phyloP scores from a whole-genome alignment of 2,113 vertebrate species.

The Rhinogobius similis region DNA sequence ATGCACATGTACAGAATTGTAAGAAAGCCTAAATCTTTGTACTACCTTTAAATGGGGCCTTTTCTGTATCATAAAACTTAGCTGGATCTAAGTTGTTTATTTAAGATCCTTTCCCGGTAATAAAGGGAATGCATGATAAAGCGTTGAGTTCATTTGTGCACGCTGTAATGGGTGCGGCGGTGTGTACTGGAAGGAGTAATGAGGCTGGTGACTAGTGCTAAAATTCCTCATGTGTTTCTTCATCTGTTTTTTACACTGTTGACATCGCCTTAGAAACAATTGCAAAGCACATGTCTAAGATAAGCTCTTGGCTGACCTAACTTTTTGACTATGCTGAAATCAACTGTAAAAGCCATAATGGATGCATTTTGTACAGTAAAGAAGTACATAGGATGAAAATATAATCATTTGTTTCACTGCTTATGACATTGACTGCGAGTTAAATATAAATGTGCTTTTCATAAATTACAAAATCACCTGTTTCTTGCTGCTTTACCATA shows the following conservation, averaged over 20 bases:
- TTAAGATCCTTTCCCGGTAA: background rate
- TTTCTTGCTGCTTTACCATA: too few species aligned
- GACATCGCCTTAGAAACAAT: conserved; percentile 68
- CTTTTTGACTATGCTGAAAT: background rate
- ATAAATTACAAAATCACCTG: too few species aligned
- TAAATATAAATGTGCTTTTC: too few species aligned
- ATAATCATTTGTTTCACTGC: background rate
- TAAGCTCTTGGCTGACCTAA: background rate
- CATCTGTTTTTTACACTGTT: conserved; percentile 71
- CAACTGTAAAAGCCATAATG: background rate
- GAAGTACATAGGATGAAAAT: too few species aligned
- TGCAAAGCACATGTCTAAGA: background rate
- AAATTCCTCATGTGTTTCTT: conserved; percentile 60
- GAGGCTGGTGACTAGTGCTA: conserved; percentile 30
- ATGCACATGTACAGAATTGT: background rate
- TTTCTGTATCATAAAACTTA: background rate
- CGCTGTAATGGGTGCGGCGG: background rate
- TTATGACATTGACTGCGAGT: background rate
- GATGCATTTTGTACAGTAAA: too few species aligned
- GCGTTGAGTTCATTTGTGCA: background rate
- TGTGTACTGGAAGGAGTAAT: conserved; percentile 52
- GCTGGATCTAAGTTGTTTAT: conserved; percentile 5
- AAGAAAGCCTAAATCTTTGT: background rate
- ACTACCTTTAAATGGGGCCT: background rate
- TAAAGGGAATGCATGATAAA: background rate